Evolutionary conservation across 2,113 vertebrate species (phyloP), one percentile per base, ranked within the genome.

Genomic region (Pyrgilauda ruficollis): DNA sequence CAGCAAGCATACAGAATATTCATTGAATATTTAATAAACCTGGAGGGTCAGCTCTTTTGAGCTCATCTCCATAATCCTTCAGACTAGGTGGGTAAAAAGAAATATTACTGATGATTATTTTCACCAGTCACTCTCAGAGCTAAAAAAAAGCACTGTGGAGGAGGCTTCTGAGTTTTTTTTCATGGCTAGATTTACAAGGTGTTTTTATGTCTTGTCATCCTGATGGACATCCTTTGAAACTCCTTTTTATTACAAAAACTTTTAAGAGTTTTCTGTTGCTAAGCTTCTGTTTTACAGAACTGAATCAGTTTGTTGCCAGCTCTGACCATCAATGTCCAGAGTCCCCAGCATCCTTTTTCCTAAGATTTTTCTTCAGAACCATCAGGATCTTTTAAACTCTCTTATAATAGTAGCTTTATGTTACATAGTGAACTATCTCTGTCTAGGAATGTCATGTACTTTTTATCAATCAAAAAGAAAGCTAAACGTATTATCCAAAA

Each of bases 41-140:
- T 98, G 90, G 95, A 97, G 98, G 98, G 97, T 98, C 97, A 98
- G 83, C 84, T 96, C 91, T 97, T 97, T 94, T 96, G 95, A 89
- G 67, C 95, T 98, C 95, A 97, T 97, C 98, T 98, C 97, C 97
- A 98, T 98, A 98, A 98, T 98, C 94, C 96, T 96, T 96, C 92
- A 93, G 93, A 92, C 96, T 97, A 90, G 87, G 86, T 85, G 87
- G 85, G 87, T 95, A 81, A 86, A 95, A 89, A 91, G 88, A 91
- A 94, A 84, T 88, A 66, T 72, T 94, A 84, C 35, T 66, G 83
- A 91, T 91, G 84, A 70, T 96, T 61, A 64, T 86, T 82, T 63
- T 67, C 41, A 44, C 91, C 55, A 69, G 1, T 94, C 1, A 3
- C 63, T 94, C 69, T 77, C 74, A 13, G 39, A 78, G 28, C 79